A percentile compares a stretch with the other conserved stretches of the same genome.
Evolutionary conservation across 1,140 invertebrate genomes (phyloP).

Genomic region (Chymomyza costata): DNA sequence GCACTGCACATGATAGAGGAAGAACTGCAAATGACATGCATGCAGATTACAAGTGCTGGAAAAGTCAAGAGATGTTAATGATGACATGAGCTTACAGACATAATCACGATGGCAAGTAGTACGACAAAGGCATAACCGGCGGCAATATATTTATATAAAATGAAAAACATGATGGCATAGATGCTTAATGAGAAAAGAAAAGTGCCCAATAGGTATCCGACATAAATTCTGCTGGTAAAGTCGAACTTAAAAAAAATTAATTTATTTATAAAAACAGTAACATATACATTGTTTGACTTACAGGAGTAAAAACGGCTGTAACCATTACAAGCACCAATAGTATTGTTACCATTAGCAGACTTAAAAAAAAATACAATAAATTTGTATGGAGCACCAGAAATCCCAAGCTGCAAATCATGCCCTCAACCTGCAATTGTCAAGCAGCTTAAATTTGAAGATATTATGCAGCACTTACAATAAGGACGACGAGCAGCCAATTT

Average conservation of each 20-base stretch:
- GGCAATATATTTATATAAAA: too few relatives aligned
- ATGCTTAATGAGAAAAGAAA: slow-evolving; percentile 25
- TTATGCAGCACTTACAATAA: too few relatives aligned
- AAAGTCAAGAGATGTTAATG: neutral
- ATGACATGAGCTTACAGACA: slow-evolving; percentile 33
- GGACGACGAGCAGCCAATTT: slow-evolving; percentile 4
- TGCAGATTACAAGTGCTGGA: slow-evolving; percentile 18
- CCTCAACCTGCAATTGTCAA: too few relatives aligned
- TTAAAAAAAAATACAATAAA: neutral
- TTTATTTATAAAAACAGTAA: neutral
- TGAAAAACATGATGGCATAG: slow-evolving; percentile 16
- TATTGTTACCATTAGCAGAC: slow-evolving; percentile 5
- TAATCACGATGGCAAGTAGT: too few relatives aligned
- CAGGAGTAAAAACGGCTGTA: slow-evolving; percentile 7
- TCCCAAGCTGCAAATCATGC: slow-evolving; percentile 3
- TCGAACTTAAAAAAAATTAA: slow-evolving; percentile 24
- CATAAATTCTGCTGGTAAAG: slow-evolving; percentile 18
- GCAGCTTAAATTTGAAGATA: too few relatives aligned
- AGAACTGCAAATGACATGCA: slow-evolving; percentile 54
- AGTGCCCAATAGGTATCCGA: slow-evolving; percentile 11
- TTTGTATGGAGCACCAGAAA: slow-evolving; percentile 2
- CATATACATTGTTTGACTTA: slow-evolving; percentile 32
- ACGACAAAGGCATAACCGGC: too few relatives aligned
- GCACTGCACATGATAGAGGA: slow-evolving; percentile 54
- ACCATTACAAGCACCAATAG: slow-evolving; percentile 12